These are phyloP conservation scores for Pantala flavescens DNA, from an alignment of 1,140 invertebrate species.

Conservation along the genomic window DNA sequence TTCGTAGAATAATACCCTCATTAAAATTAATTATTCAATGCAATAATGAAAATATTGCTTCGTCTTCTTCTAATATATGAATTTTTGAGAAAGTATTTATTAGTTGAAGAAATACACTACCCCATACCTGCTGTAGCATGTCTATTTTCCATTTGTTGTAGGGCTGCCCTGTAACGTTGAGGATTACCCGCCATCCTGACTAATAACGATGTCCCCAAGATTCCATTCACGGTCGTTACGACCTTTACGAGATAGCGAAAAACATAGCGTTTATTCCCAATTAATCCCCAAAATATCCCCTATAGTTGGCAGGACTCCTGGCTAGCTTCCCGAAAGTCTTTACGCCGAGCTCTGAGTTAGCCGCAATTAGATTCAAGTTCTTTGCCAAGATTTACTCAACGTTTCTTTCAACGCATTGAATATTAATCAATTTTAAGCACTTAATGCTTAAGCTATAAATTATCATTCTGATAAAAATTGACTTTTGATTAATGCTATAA, in stretches of 20 bases:
- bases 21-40: too few species aligned
- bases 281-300: constrained; percentile 9
- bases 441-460: too few species aligned
- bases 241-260: neutral
- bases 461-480: too few species aligned
- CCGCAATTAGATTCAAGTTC: neutral
- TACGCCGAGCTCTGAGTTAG: neutral
- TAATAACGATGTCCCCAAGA: neutral
- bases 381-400: too few species aligned
- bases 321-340: neutral
- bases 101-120: too few species aligned
- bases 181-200: constrained; percentile 25
- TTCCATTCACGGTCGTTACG: neutral
- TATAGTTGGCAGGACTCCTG: neutral
- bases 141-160: constrained; percentile 24
- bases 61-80: too few species aligned
- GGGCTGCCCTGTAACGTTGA: constrained; percentile 23
- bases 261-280: neutral
- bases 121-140: constrained; percentile 24
- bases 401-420: too few species aligned
- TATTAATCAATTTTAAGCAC: too few species aligned
- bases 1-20: too few species aligned
- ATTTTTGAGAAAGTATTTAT: too few species aligned
- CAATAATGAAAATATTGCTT: too few species aligned
- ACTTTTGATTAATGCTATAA: too few species aligned